Percentiles rank a stretch among this genome's conserved stretches.
phyloP scores from a whole-genome alignment of 1,140 invertebrate genomes.

The Zaprionus gabonicus region DNA sequence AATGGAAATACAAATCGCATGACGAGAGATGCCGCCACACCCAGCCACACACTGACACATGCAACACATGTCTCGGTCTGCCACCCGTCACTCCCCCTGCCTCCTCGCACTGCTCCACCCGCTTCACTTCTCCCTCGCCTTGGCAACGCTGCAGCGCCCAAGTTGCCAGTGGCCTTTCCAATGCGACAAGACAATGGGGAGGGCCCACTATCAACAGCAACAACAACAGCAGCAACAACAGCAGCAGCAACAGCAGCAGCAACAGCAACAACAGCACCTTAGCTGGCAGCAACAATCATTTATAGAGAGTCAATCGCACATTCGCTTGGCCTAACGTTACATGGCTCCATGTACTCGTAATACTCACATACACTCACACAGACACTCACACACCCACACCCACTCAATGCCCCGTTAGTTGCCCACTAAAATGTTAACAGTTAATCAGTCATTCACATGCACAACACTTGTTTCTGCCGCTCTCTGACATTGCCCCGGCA shows the following conservation, averaged over 20 bases:
- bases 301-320: slow-evolving; percentile 43
- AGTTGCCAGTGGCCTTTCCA: slow-evolving; percentile 54
- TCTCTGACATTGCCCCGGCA: slow-evolving; percentile 51
- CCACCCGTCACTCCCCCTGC: slow-evolving; percentile 12
- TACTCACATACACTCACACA: slow-evolving; percentile 13
- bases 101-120: not conserved
- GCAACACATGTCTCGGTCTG: slow-evolving; percentile 18
- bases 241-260: not conserved
- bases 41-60: slow-evolving; percentile 29
- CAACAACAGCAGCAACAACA: not conserved
- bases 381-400: slow-evolving; percentile 7
- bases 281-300: slow-evolving; percentile 18
- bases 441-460: slow-evolving; percentile 63
- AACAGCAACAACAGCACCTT: not conserved
- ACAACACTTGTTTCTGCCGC: slow-evolving; percentile 43
- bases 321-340: slow-evolving; percentile 39
- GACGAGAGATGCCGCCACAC: slow-evolving; percentile 47
- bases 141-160: slow-evolving; percentile 22
- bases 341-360: slow-evolving; percentile 22
- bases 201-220: slow-evolving; percentile 11
- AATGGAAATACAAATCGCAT: slow-evolving; percentile 76
- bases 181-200: slow-evolving; percentile 47
- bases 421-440: slow-evolving; percentile 17
- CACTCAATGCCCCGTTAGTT: slow-evolving; percentile 11
- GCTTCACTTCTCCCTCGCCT: slow-evolving; percentile 17